Conservation (phyloP, 1,140 invertebrate genomes). For the Linepithema humile region DNA sequence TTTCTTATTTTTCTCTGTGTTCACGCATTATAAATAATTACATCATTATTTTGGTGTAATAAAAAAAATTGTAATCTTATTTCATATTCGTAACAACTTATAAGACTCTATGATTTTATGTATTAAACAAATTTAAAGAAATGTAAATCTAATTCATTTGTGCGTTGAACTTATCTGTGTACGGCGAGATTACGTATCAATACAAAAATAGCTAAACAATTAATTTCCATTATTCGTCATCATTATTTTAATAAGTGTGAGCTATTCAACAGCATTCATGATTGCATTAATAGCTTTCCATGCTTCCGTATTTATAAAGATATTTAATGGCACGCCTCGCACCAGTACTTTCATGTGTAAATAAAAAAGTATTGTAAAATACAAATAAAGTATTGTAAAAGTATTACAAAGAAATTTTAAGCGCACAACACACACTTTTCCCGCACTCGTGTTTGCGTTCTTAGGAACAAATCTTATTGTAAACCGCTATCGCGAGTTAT, state of each 20-base stretch:
- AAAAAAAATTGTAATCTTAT: no score
- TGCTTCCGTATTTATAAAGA: neutral
- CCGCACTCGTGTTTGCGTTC: neutral
- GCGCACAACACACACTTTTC: neutral
- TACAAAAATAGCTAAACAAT: conserved; percentile 24
- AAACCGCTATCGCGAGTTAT: conserved; percentile 5
- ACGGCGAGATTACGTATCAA: neutral
- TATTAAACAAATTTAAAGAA: neutral
- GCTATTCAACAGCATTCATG: neutral
- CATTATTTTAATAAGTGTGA: neutral
- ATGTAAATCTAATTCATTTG: neutral
- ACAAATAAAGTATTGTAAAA: neutral
- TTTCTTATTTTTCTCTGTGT: neutral
- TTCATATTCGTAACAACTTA: no score
- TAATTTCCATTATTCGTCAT: conserved; percentile 5
- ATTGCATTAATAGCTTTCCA: no score
- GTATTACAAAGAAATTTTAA: neutral
- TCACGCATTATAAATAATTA: no score
- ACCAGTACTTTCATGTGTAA: neutral
- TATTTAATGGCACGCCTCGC: neutral
- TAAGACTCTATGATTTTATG: neutral
- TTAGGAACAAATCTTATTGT: neutral
- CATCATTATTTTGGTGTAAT: no score
- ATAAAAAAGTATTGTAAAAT: neutral
- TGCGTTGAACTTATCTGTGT: neutral